Evolutionary conservation across 2,888 invertebrate genomes (phyloP).

Genomic region (Slavum lentiscoides): DNA sequence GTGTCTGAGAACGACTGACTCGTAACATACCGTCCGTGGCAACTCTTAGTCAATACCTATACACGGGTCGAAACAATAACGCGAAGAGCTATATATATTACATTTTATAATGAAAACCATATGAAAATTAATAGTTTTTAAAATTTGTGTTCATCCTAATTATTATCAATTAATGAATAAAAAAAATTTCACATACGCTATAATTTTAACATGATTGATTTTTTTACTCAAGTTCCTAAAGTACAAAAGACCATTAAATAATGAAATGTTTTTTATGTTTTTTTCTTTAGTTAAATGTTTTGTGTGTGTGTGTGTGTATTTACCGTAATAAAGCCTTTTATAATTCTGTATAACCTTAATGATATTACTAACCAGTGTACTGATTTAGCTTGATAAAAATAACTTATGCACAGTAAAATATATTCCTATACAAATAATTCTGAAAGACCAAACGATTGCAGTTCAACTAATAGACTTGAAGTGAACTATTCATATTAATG

Average conservation of each 20-base stretch:
- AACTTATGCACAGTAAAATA: not conserved
- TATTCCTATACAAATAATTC: conserved; percentile 16
- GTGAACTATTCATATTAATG: not conserved
- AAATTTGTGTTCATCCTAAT: not conserved
- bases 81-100: no score
- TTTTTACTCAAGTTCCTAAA: no score
- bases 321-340: not conserved
- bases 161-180: not conserved
- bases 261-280: no score
- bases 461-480: not conserved
- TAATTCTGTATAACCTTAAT: not conserved
- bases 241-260: no score
- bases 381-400: not conserved
- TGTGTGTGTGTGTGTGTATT: no score
- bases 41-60: no score
- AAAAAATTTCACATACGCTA: not conserved
- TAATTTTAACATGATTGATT: no score
- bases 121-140: not conserved
- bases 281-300: no score
- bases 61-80: no score
- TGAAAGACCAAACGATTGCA: not conserved
- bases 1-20: no score
- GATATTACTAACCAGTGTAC: not conserved
- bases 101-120: not conserved
- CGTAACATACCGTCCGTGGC: no score